Evolutionary conservation across 2,113 vertebrate species (phyloP).

Genomic region (Plecotus auritus): DNA sequence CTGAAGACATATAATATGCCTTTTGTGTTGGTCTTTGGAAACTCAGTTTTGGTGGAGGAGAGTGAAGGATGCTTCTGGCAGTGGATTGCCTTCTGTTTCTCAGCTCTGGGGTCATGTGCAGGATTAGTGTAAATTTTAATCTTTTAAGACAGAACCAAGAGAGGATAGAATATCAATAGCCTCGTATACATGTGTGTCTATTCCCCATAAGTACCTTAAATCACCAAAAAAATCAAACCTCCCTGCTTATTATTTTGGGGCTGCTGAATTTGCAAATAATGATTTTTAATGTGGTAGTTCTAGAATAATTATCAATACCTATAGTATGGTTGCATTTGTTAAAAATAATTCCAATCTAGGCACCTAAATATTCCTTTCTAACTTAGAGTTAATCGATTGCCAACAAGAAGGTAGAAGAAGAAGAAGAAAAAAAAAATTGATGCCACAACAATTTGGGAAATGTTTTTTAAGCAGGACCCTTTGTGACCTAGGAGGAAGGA

Average conservation of each 20-base stretch:
- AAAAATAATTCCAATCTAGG: not conserved
- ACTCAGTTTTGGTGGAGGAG: not conserved
- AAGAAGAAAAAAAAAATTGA: not conserved
- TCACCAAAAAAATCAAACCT: not conserved
- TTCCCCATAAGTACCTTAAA: not conserved
- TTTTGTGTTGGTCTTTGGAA: constrained; percentile 52
- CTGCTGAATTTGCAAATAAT: not conserved
- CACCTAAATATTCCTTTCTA: not conserved
- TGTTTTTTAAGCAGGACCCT: not conserved
- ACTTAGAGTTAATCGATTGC: not conserved
- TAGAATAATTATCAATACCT: not conserved
- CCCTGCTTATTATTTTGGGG: not conserved
- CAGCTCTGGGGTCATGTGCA: not conserved
- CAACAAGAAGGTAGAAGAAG: not conserved
- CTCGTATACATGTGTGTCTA: not conserved
- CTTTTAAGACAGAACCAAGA: not conserved
- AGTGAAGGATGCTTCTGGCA: not conserved
- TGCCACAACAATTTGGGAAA: not conserved
- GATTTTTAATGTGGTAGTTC: not conserved
- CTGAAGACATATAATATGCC: constrained; percentile 47
- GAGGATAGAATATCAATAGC: not conserved
- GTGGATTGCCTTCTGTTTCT: constrained; percentile 45
- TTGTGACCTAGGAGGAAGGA: not conserved
- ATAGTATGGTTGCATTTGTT: not conserved
- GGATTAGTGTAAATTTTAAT: not conserved